Conservation (phyloP, 1,140 invertebrate genomes). For the Carposina sasakii region DNA sequence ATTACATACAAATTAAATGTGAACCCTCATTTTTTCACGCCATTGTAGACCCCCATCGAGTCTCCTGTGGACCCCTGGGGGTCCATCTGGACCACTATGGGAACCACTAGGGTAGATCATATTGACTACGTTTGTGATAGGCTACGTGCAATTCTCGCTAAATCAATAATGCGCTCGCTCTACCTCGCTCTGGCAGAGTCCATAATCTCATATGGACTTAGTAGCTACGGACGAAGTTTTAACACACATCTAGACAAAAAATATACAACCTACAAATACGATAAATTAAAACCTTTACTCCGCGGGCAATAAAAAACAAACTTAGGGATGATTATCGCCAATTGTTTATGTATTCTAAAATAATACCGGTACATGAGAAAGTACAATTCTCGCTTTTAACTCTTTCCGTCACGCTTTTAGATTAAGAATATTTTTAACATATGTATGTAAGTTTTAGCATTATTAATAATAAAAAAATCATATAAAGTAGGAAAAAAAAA, state of each 20-base stretch:
- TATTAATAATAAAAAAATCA: too few species aligned
- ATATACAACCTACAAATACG: slow-evolving; percentile 18
- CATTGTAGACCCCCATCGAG: too few species aligned
- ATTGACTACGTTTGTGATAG: not conserved
- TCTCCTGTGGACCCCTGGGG: too few species aligned
- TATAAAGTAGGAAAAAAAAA: too few species aligned
- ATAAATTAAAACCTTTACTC: slow-evolving; percentile 20
- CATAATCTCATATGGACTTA: not conserved
- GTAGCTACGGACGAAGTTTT: slow-evolving; percentile 13
- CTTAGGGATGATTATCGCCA: slow-evolving; percentile 13
- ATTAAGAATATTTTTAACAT: too few species aligned
- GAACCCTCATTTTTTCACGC: too few species aligned
- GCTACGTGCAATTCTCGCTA: not conserved
- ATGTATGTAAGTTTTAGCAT: too few species aligned
- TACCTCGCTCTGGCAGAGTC: not conserved
- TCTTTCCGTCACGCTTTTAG: too few species aligned
- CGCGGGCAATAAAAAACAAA: slow-evolving; percentile 16
- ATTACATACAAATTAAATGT: too few species aligned
- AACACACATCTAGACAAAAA: slow-evolving; percentile 22
- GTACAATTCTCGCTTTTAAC: not conserved
- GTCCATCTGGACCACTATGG: too few species aligned
- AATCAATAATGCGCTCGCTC: not conserved
- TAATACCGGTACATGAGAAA: slow-evolving; percentile 26
- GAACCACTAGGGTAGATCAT: too few species aligned
- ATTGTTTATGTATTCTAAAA: slow-evolving; percentile 18